Percentiles rank a stretch among this genome's conserved stretches.
Evolutionary conservation across 2,888 invertebrate species (phyloP).

Genomic region (Tiliacea citrago): DNA sequence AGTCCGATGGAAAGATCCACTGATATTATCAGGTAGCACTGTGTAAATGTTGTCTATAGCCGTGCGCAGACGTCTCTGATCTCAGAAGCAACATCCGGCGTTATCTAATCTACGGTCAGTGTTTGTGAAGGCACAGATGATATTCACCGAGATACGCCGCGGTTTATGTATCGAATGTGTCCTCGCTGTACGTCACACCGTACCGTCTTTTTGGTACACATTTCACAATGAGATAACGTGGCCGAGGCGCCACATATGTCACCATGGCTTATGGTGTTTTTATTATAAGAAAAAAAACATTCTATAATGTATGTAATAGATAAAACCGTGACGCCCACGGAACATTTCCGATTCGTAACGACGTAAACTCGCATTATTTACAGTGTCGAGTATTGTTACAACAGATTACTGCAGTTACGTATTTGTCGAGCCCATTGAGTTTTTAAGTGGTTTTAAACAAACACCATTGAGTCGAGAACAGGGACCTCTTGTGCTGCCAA

Average conservation of each 20-base stretch:
- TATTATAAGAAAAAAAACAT: conserved; percentile 63
- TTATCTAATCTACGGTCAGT: conserved; percentile 90
- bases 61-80: conserved; percentile 72
- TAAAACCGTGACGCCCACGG: conserved; percentile 70
- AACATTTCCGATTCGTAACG: conserved; percentile 61
- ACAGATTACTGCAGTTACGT: conserved; percentile 82
- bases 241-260: conserved; percentile 65
- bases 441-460: conserved; percentile 87
- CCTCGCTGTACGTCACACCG: conserved; percentile 61
- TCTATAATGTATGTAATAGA: conserved; percentile 65
- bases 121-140: conserved; percentile 81
- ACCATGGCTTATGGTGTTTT: conserved; percentile 65
- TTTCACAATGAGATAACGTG: conserved; percentile 66
- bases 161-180: conserved; percentile 66
- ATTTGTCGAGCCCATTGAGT: conserved; percentile 83
- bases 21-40: conserved; percentile 74
- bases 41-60: conserved; percentile 72
- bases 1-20: conserved; percentile 71
- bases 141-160: conserved; percentile 82
- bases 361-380: conserved; percentile 66
- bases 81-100: conserved; percentile 85
- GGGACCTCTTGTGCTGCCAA: conserved; percentile 80
- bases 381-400: conserved; percentile 80
- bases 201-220: conserved; percentile 62
- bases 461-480: conserved; percentile 83